Base-by-base conservation (phyloP, 2,797 vertebrate genomes). In the Leptatherina wallacei region DNA sequence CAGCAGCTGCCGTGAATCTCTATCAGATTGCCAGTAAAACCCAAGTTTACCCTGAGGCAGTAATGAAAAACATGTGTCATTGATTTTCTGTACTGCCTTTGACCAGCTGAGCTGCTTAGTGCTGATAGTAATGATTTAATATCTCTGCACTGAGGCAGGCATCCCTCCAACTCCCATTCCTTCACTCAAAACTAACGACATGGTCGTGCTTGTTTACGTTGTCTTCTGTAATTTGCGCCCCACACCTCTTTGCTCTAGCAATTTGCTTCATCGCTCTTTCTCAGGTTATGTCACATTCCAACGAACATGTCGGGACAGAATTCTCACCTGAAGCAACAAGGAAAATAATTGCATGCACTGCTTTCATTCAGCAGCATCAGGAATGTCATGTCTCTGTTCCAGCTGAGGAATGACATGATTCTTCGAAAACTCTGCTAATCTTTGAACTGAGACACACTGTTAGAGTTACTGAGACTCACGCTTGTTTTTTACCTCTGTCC, bases 271-370 rank as follows among this genome's bases (percentile, higher is more conserved):
- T 77, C 70, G 60, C 66, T 75, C 63, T 0, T 85, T 72, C 72
- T 70, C 80, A 73, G 75, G 90, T 91, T 91, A 6, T 83, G 88
- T 90, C 82, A 88, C 94, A 95, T 95, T 95, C 94, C 93, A 77
- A 66, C 64, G 60, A 80, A 84, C 94, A 13, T 91, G 94, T 92
- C 40, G 62, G 71, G 65, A 90, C 94, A 88, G 61, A 75, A 38
- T 3, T 63, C 64, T 55, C 63, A 65, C 73, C 78, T 73, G 75
- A 86, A 83, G 81, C 69, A 24, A 1, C 44, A 20, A 22, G 57
- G 33, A 38, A 69, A 71, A 68, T 65, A 47, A 81, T 58, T 42
- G 27, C 33, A 22, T 29, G 16, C 40, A 2, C 72, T 60, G 8
- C 44, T 51, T 65, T 56, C 33, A 33, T 62, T 58, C 63, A 8